Percentiles rank a stretch among this genome's conserved stretches.
Evolutionary conservation across 2,113 vertebrate species (phyloP).

Genomic region (Mirounga angustirostris): DNA sequence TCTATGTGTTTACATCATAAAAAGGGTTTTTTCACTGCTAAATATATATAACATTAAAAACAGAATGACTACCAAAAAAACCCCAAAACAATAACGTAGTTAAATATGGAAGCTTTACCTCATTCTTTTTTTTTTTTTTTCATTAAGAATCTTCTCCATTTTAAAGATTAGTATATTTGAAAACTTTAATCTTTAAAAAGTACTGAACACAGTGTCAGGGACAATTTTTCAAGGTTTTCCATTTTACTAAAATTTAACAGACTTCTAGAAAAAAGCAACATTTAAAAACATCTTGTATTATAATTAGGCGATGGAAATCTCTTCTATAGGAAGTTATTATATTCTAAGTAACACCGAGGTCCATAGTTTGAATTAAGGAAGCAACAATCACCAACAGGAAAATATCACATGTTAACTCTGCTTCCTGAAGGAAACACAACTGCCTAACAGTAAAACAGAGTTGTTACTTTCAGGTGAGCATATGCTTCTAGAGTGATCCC

Average conservation of each 20-base stretch:
- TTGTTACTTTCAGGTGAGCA: neutral
- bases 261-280: neutral
- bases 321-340: neutral
- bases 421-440: neutral
- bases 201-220: neutral
- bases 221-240: neutral
- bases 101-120: neutral
- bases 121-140: neutral
- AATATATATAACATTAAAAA: neutral
- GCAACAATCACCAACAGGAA: neutral
- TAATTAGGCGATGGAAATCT: slow-evolving; percentile 1
- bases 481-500: neutral
- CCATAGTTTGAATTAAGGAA: slow-evolving; percentile 35
- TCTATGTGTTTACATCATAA: neutral
- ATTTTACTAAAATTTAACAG: slow-evolving; percentile 20
- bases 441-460: neutral
- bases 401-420: neutral
- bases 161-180: slow-evolving; percentile 30
- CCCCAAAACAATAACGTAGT: neutral
- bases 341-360: neutral
- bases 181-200: neutral
- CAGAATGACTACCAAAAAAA: neutral
- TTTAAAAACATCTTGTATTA: neutral
- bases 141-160: neutral
- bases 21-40: neutral